A percentile compares a stretch with the other conserved stretches of the same genome.
phyloP scores from a whole-genome alignment of 2,888 invertebrate species.

The Atrina japonica region DNA sequence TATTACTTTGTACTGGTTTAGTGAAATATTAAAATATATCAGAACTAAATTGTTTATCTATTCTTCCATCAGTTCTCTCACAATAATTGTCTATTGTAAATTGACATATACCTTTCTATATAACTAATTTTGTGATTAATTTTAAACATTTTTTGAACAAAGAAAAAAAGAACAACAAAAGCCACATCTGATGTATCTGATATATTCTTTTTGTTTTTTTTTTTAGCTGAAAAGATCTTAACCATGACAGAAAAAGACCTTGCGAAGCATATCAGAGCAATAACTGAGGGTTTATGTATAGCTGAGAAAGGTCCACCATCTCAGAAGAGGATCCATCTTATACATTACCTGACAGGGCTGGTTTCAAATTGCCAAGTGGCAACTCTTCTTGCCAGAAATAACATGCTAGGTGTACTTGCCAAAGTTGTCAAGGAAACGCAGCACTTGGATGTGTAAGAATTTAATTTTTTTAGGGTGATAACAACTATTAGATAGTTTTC shows the following conservation, averaged over 20 bases:
- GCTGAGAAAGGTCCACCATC: constrained; percentile 79
- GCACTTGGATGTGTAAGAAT: constrained; percentile 77
- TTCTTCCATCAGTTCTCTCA: too few species aligned
- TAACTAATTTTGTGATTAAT: too few species aligned
- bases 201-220: constrained; percentile 13
- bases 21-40: too few species aligned
- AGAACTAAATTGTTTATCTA: too few species aligned
- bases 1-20: too few species aligned
- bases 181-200: too few species aligned
- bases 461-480: too few species aligned
- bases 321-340: constrained; percentile 77
- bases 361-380: constrained; percentile 62
- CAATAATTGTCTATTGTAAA: too few species aligned
- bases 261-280: constrained; percentile 69
- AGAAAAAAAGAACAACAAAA: too few species aligned
- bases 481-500: too few species aligned
- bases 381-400: constrained; percentile 61
- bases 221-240: constrained; percentile 73
- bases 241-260: constrained; percentile 71
- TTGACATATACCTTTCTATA: too few species aligned
- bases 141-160: too few species aligned
- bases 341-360: constrained; percentile 74
- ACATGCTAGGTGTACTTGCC: constrained; percentile 64
- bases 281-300: constrained; percentile 66
- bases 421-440: constrained; percentile 76